Conservation (phyloP, 2,888 invertebrate species). For the Oithona nana region DNA sequence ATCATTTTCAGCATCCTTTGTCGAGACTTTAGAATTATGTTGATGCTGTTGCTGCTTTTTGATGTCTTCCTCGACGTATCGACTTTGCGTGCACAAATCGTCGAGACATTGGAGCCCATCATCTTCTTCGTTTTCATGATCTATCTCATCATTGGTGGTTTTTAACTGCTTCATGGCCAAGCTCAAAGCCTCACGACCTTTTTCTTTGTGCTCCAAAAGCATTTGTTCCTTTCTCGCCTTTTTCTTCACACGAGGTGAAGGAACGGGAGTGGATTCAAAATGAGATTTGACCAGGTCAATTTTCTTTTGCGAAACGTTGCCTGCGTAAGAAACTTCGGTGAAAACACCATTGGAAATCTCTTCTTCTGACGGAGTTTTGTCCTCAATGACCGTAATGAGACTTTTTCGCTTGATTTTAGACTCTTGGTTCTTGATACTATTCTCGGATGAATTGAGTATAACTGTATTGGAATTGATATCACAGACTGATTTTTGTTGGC, state of each 20-base stretch:
- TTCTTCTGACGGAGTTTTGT: not conserved
- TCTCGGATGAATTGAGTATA: too few relatives aligned
- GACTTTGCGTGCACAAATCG: conserved; percentile 15
- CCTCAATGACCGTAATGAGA: not conserved
- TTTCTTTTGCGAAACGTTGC: not conserved
- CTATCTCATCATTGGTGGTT: not conserved
- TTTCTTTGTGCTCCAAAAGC: conserved; percentile 12
- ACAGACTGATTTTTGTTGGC: too few relatives aligned
- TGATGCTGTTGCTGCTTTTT: not conserved
- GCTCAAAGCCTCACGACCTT: conserved; percentile 3
- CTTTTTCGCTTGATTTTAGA: not conserved
- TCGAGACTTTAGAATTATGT: too few relatives aligned
- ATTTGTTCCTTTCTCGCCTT: conserved; percentile 15
- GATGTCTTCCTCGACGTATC: not conserved
- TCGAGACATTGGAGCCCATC: not conserved
- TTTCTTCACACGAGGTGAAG: conserved; percentile 3
- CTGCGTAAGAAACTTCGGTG: conserved; percentile 15
- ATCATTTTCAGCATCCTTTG: too few relatives aligned
- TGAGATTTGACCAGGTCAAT: not conserved
- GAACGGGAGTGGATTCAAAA: not conserved
- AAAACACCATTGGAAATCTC: conserved; percentile 10
- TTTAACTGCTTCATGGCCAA: not conserved
- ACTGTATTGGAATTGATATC: too few relatives aligned
- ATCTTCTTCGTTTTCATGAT: not conserved
- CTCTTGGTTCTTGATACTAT: too few relatives aligned